phyloP scores from a whole-genome alignment of 2,888 invertebrate genomes.

The Graphium colonna region DNA sequence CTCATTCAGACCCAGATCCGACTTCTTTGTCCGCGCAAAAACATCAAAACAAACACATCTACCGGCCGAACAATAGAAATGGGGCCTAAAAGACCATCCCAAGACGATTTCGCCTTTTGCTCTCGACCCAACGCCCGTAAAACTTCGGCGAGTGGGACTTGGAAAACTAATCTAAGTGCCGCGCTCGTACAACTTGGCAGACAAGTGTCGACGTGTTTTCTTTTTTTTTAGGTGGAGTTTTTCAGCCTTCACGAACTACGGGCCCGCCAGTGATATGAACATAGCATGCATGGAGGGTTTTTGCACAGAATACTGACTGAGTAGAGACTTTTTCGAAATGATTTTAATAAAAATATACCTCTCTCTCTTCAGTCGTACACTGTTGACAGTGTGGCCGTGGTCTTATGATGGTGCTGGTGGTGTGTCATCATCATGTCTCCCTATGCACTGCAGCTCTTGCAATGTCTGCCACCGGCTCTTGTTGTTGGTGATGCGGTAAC shows the following conservation, averaged over 20 bases:
- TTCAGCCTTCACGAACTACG: constrained; percentile 52
- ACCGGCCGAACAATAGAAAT: constrained; percentile 16
- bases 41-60: constrained; percentile 12
- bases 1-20: too few species aligned
- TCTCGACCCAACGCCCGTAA: constrained; percentile 20
- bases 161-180: constrained; percentile 74
- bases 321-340: too few species aligned
- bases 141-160: constrained; percentile 40
- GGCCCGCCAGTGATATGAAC: constrained; percentile 68
- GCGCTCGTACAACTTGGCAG: constrained; percentile 63
- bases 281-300: constrained; percentile 65
- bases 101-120: constrained; percentile 24
- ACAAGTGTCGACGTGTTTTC: constrained; percentile 63
- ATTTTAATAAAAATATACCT: too few species aligned
- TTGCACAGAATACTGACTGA: too few species aligned
- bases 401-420: too few species aligned
- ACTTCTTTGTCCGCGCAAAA: neutral
- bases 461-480: too few species aligned
- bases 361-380: too few species aligned
- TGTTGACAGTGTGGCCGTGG: too few species aligned
- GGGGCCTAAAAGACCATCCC: constrained; percentile 22
- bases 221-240: constrained; percentile 49
- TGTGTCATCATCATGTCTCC: too few species aligned
- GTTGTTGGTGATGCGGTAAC: too few species aligned
- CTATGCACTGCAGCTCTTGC: too few species aligned